Evolutionary conservation across 2,113 vertebrate genomes (phyloP).

Genomic region (Cricetomys ansorgei): DNA sequence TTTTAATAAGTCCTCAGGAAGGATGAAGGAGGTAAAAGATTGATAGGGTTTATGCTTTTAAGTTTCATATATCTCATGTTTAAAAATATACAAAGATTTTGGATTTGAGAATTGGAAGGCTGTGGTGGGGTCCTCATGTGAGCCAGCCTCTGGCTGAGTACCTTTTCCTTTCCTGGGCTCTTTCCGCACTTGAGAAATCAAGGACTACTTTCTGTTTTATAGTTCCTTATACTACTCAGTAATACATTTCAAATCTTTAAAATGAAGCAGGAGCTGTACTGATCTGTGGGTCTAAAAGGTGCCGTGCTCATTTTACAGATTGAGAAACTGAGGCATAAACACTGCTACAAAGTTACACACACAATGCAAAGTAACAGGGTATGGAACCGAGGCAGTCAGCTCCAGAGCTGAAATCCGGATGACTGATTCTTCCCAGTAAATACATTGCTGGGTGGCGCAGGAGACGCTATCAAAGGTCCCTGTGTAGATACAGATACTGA

Average conservation of each 20-base stretch:
- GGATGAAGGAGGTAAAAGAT: neutral
- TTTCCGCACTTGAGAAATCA: neutral
- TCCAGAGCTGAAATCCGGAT: neutral
- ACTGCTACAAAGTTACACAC: neutral
- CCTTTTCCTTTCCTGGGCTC: neutral
- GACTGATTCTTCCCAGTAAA: neutral
- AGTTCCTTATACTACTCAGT: neutral
- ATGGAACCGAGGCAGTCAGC: neutral
- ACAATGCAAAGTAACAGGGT: neutral
- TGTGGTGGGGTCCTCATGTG: neutral
- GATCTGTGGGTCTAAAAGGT: neutral
- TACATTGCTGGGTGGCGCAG: neutral
- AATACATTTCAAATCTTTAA: slow-evolving; percentile 3
- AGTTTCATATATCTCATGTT: neutral
- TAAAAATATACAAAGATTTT: neutral
- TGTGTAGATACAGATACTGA: neutral
- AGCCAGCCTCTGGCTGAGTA: neutral
- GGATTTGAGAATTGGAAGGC: neutral
- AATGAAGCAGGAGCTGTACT: neutral
- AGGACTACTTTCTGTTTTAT: neutral
- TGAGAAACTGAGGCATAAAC: neutral
- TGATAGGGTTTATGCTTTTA: neutral
- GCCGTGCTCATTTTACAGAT: neutral
- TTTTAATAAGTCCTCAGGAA: neutral
- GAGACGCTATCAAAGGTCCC: neutral